Conservation (phyloP, 2,888 invertebrate species). For the Chesias legatella region DNA sequence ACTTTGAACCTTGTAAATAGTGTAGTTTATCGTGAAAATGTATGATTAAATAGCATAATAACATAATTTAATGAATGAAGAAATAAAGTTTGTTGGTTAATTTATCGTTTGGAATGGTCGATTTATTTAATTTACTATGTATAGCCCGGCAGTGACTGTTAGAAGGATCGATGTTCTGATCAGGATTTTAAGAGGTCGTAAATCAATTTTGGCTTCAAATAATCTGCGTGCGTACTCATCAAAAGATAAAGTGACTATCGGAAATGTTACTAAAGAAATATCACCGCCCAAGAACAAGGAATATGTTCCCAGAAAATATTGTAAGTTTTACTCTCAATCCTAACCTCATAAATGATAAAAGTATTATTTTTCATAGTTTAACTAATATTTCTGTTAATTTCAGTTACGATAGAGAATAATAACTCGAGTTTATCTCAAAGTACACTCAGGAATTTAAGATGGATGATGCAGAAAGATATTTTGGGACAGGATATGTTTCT, state of each 20-base stretch:
- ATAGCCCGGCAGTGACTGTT: conserved; percentile 63
- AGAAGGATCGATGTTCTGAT: conserved; percentile 74
- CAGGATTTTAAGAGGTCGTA: conserved; percentile 67
- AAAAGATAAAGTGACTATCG: conserved; percentile 84
- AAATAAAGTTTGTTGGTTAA: background rate
- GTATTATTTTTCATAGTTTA: conserved; percentile 3
- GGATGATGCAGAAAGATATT: conserved; percentile 97
- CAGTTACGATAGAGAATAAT: conserved; percentile 66
- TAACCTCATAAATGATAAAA: conserved; percentile 28
- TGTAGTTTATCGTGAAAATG: conserved; percentile 37
- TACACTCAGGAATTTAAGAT: conserved; percentile 89
- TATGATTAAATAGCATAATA: background rate
- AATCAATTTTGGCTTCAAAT: conserved; percentile 58
- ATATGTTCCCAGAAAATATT: conserved; percentile 91
- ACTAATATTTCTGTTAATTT: conserved; percentile 29
- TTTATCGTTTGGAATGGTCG: conserved; percentile 17
- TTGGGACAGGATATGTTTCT: conserved; percentile 97
- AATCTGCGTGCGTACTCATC: conserved; percentile 66
- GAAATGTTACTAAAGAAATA: conserved; percentile 84
- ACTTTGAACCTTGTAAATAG: conserved; percentile 64
- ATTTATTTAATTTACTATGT: conserved; percentile 44
- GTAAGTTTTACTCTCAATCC: conserved; percentile 76
- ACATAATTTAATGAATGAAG: conserved; percentile 10
- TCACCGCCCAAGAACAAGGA: conserved; percentile 84
- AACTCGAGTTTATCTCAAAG: conserved; percentile 85